Conservation (phyloP, 2,113 vertebrate species). For the Thryonomys swinderianus region DNA sequence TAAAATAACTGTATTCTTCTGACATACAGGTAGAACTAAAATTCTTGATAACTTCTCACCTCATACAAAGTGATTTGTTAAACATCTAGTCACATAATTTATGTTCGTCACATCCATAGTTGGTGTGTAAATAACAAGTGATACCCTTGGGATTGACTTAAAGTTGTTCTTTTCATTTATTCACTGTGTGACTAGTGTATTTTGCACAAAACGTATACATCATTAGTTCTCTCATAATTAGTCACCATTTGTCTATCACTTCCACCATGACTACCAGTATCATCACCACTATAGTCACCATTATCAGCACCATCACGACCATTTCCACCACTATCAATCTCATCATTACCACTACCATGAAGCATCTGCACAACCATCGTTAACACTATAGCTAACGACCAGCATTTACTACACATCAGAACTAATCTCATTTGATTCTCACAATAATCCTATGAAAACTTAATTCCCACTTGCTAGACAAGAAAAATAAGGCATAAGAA, state of each 20-base stretch:
- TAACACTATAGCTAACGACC: not conserved
- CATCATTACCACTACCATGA: not conserved
- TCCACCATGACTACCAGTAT: not conserved
- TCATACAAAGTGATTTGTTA: not conserved
- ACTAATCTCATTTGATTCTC: not conserved
- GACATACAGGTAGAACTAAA: not conserved
- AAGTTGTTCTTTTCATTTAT: not conserved
- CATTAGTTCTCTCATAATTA: slow-evolving; percentile 16
- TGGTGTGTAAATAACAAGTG: not conserved
- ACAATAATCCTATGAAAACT: not conserved
- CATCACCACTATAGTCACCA: not conserved
- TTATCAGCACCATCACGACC: no score
- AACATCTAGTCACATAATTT: not conserved
- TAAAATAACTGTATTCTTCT: not conserved
- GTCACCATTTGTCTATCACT: not conserved
- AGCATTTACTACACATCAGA: not conserved
- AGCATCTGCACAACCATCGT: not conserved
- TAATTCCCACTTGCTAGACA: not conserved
- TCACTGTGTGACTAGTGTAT: not conserved
- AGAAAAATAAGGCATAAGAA: not conserved
- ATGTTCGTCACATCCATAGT: not conserved
- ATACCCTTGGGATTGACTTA: not conserved
- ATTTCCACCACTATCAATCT: not conserved
- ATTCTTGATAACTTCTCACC: not conserved
- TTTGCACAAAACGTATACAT: not conserved